phyloP scores from a whole-genome alignment of 2,888 invertebrate genomes.

The Asteroscopus sphinx region DNA sequence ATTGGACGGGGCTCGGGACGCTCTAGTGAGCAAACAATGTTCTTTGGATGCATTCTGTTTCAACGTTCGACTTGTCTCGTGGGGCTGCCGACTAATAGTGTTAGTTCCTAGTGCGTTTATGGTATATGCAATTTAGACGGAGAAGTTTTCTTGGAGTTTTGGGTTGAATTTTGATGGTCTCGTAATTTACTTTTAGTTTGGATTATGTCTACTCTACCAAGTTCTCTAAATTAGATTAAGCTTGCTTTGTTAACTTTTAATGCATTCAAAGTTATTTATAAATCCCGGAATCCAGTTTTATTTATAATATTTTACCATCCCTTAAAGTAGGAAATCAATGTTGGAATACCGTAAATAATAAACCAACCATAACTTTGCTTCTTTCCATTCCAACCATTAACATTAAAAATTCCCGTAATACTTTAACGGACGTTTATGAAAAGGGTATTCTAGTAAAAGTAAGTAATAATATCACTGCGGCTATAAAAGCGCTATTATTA shows the following conservation, averaged over 20 bases:
- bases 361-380: not conserved
- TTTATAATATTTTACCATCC: too few species aligned
- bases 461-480: conserved; percentile 60
- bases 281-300: too few species aligned
- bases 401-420: conserved; percentile 33
- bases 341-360: not conserved
- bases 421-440: conserved; percentile 52
- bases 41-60: conserved; percentile 75
- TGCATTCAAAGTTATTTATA: too few species aligned
- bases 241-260: too few species aligned
- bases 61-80: conserved; percentile 57
- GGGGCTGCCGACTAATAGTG: conserved; percentile 69
- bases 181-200: not conserved
- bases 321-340: not conserved
- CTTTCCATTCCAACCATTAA: conserved; percentile 10
- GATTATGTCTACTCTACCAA: not conserved
- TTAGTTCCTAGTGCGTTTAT: conserved; percentile 57
- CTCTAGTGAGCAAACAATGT: conserved; percentile 78
- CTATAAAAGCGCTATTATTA: conserved; percentile 64
- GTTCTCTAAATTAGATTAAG: too few species aligned
- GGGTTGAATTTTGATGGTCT: conserved; percentile 16
- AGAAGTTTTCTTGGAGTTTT: conserved; percentile 29
- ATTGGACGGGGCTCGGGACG: conserved; percentile 67
- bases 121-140: conserved; percentile 42
- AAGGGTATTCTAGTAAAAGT: conserved; percentile 59